Conservation (phyloP, 2,797 vertebrate genomes). For the Sebastes flavidus region DNA sequence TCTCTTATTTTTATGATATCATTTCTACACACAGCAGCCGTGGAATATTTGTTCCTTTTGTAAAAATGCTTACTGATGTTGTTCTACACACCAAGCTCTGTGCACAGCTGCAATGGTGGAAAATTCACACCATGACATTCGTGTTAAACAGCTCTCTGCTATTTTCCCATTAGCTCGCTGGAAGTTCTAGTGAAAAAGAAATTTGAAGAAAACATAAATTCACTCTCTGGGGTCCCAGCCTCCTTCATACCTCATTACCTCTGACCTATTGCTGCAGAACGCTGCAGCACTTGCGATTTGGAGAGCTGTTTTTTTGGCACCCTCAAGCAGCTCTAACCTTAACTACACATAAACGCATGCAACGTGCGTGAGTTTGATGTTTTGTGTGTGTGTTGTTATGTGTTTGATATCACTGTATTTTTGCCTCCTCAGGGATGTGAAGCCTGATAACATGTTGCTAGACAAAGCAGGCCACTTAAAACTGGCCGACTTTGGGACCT, state of each 20-base stretch:
- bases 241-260: conserved; percentile 25
- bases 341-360: background rate
- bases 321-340: background rate
- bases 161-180: background rate
- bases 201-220: conserved; percentile 13
- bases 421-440: conserved; percentile 89
- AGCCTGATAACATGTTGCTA: conserved; percentile 99
- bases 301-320: background rate
- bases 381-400: background rate
- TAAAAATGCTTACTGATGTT: background rate
- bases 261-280: background rate
- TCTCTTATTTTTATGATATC: background rate
- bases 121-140: background rate
- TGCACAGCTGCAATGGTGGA: background rate
- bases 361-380: background rate
- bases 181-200: conserved; percentile 9
- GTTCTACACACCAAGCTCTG: background rate
- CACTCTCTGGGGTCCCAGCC: conserved; percentile 3
- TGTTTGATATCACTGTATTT: conserved; percentile 18
- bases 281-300: background rate
- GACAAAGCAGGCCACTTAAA: conserved; percentile 98
- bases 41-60: background rate
- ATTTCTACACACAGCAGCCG: background rate
- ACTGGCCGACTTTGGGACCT: conserved; percentile 99
- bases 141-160: background rate